Percentiles rank a stretch among this genome's conserved stretches.
These are phyloP conservation scores for Grammomys surdaster DNA, from an alignment of 2,113 vertebrate species.

Conservation along the genomic window DNA sequence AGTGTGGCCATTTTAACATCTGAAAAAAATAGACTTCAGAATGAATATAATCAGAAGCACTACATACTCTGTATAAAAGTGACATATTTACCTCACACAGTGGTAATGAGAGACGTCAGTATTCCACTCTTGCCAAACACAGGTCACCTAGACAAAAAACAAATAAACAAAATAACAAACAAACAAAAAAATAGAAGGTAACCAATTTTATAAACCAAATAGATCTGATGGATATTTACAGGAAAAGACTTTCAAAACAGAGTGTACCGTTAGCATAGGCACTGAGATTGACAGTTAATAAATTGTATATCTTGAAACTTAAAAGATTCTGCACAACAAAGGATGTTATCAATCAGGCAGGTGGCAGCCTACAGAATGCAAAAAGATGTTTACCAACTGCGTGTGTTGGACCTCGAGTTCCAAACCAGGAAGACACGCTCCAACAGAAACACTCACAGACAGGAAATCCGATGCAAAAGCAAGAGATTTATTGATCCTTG, in stretches of 20 bases:
- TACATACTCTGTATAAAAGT: background rate
- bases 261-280: background rate
- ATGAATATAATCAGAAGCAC: background rate
- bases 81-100: background rate
- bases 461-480: no score
- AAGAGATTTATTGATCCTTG: no score
- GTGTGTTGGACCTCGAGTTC: no score
- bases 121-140: background rate
- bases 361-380: background rate
- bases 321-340: background rate
- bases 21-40: background rate
- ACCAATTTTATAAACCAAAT: background rate
- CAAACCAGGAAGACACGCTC: no score
- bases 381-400: background rate
- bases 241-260: background rate
- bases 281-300: background rate
- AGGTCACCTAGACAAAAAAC: background rate
- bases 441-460: no score
- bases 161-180: no score
- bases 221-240: background rate
- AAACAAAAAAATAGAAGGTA: background rate
- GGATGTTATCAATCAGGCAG: background rate
- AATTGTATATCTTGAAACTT: background rate
- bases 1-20: background rate
- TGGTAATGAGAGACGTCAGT: background rate